Evolutionary conservation across 2,113 vertebrate species (phyloP).

Genomic region (Condylura cristata): DNA sequence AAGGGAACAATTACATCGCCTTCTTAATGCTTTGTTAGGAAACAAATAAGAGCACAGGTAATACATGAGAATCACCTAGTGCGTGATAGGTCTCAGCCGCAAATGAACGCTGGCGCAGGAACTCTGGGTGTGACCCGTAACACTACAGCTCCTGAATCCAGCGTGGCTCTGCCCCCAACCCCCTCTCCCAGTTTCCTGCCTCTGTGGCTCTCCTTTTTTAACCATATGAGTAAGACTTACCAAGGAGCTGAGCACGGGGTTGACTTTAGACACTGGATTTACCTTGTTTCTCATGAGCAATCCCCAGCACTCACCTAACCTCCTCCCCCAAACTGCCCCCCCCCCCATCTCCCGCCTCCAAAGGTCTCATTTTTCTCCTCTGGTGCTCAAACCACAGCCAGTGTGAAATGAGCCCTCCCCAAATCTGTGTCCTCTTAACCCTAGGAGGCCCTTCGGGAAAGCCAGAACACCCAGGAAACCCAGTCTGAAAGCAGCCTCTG

Average conservation of each 20-base stretch:
- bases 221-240: no score
- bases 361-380: not conserved
- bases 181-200: not conserved
- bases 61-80: not conserved
- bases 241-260: not conserved
- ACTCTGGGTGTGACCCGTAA: not conserved
- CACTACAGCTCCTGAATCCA: not conserved
- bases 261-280: not conserved
- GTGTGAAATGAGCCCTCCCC: not conserved
- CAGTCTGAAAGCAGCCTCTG: not conserved
- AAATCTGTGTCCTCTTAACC: not conserved
- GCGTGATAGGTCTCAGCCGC: not conserved
- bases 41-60: not conserved
- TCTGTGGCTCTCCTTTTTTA: no score
- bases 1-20: not conserved
- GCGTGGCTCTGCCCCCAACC: not conserved
- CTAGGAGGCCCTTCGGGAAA: not conserved
- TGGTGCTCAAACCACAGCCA: not conserved
- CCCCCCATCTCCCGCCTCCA: accelerated
- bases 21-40: not conserved
- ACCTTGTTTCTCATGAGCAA: not conserved
- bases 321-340: accelerated
- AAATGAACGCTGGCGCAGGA: not conserved
- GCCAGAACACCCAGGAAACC: not conserved
- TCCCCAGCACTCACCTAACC: no score